Evolutionary conservation across 1,140 invertebrate genomes (phyloP), one percentile per base, ranked within the genome.

Genomic region (Steinernema feltiae): DNA sequence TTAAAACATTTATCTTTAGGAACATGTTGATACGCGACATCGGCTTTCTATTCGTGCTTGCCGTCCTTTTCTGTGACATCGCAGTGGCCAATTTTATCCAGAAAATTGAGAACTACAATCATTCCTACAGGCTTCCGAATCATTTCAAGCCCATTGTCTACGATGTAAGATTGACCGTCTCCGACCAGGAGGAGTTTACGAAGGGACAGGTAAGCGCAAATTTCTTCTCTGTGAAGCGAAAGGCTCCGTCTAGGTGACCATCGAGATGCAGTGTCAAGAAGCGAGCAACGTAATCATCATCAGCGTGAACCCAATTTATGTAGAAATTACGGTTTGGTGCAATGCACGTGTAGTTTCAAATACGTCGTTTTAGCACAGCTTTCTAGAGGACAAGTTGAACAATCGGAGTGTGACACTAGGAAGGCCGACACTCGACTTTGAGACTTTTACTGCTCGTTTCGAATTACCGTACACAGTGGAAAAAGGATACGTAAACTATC

Each of bases 191-290:
- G 24, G 53, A 63, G 3, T 63, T 63, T 21, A 63, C 53, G 53
- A 15, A 27, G 24, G 53, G 53, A 12, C 53, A 63, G 24, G 53
- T 63, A 27, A 63, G 53, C 15, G 7, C 53, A 12, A 7, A n/a
- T 12, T 46, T 46, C 41, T 46, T 46, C 7, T 63, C 7, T 17
- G 7, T 63, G 35, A 41, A 41, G 35, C 35, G 35, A 18, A 7
- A 41, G 7, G 15, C 2, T 63, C 12, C 24, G 53, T 27, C 24
- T 27, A 63, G 53, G 53, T 27, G 15, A 63, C 53, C 12, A 63
- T 63, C 24, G 53, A 63, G 53, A 63, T 63, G 3, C 53, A 63
- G 53, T 63, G 53, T 21, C 53, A 63, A 63, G 53, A 63, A 27
- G 3, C 53, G 3, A 63, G 12, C 12, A 21, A 63, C 53, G 53